Conservation (phyloP, 2,113 vertebrate species). For the Caranx melampygus region DNA sequence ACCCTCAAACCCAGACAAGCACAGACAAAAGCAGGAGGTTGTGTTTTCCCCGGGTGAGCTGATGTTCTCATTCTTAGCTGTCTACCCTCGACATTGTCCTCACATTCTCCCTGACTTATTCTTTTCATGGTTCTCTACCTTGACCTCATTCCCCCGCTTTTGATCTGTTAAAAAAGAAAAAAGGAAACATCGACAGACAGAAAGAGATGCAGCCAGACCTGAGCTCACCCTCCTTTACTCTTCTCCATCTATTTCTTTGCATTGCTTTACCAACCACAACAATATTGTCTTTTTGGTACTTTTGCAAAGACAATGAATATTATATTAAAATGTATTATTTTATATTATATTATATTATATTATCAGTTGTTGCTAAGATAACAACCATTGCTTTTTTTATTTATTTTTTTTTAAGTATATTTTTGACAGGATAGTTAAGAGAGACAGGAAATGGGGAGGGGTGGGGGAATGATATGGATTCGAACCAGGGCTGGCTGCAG, state of each 20-base stretch:
- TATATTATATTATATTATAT: too few relatives aligned
- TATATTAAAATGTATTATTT: too few relatives aligned
- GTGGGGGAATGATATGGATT: too few relatives aligned
- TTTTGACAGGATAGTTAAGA: too few relatives aligned
- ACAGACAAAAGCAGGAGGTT: constrained; percentile 43
- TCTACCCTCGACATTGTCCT: constrained; percentile 39
- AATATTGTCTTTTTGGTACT: background rate
- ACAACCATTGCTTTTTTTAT: too few relatives aligned
- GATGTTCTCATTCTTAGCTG: constrained; percentile 46
- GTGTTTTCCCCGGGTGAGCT: constrained; percentile 42
- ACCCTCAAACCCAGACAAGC: constrained; percentile 40
- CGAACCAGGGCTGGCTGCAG: too few relatives aligned
- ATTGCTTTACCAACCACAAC: constrained; percentile 5
- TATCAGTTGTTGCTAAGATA: too few relatives aligned
- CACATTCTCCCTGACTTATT: constrained; percentile 35
- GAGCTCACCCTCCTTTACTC: background rate
- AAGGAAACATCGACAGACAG: constrained; percentile 23
- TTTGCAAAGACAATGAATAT: background rate
- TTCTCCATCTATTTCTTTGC: constrained; percentile 21
- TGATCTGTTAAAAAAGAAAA: constrained; percentile 38
- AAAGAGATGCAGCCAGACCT: constrained; percentile 28
- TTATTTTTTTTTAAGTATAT: too few relatives aligned
- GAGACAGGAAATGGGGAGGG: too few relatives aligned
- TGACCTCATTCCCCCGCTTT: constrained; percentile 55
- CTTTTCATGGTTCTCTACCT: constrained; percentile 50